phyloP scores from a whole-genome alignment of 2,797 vertebrate species.

The Spondyliosoma cantharus region DNA sequence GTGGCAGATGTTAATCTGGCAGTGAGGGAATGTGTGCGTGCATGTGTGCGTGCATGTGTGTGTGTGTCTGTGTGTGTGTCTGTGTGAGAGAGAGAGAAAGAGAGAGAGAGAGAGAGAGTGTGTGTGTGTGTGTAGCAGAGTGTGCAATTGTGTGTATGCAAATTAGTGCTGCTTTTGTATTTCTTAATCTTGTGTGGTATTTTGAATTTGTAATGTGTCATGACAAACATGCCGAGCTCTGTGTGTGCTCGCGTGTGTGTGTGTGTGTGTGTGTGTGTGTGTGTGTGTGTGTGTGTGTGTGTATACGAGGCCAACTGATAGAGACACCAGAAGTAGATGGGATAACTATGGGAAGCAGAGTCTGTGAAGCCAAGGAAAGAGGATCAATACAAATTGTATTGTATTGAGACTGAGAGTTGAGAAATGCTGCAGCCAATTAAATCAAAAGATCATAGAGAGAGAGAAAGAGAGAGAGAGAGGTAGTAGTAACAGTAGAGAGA shows the following conservation, averaged over 20 bases:
- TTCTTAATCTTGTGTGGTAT: constrained; percentile 70
- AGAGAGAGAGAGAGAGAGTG: too few species aligned
- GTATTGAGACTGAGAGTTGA: constrained; percentile 73
- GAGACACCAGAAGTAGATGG: constrained; percentile 72
- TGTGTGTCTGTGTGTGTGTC: constrained; percentile 33
- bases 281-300: not conserved
- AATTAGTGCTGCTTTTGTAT: constrained; percentile 68
- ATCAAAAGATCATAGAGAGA: constrained; percentile 65
- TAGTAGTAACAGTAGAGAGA: constrained; percentile 33
- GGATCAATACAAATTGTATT: constrained; percentile 83
- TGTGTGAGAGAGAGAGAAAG: too few species aligned
- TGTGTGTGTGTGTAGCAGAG: constrained; percentile 25
- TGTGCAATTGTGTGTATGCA: constrained; percentile 63
- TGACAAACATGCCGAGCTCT: constrained; percentile 41
- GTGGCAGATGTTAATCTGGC: constrained; percentile 71
- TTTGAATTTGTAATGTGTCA: constrained; percentile 73
- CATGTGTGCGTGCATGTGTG: constrained; percentile 34
- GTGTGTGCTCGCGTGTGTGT: too few species aligned
- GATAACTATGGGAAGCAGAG: constrained; percentile 77
- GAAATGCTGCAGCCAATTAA: constrained; percentile 80
- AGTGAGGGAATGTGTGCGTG: constrained; percentile 68
- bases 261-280: constrained; percentile 37
- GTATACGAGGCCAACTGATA: constrained; percentile 61
- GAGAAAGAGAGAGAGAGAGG: constrained; percentile 19
- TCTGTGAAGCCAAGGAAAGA: constrained; percentile 71